These are phyloP conservation scores for Heloderma charlesbogerti DNA, from an alignment of 2,113 vertebrate genomes.

Conservation along the genomic window DNA sequence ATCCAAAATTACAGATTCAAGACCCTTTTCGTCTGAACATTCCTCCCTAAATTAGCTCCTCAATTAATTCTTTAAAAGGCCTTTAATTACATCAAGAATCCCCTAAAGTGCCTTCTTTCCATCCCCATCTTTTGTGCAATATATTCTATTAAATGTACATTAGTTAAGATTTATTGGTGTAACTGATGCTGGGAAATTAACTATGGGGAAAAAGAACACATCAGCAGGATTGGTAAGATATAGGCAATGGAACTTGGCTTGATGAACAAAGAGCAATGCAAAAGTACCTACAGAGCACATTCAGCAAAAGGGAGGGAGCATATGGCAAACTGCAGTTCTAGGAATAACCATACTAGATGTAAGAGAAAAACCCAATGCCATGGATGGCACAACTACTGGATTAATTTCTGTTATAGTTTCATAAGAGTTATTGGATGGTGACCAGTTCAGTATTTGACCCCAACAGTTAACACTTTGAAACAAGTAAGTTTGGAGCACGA, in stretches of 20 bases:
- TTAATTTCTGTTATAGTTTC: slow-evolving; percentile 20
- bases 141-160: slow-evolving; percentile 36
- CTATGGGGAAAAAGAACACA: slow-evolving; percentile 43
- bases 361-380: fast-evolving
- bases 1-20: slow-evolving; percentile 39
- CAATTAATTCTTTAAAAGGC: slow-evolving; percentile 44
- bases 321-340: background rate
- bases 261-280: slow-evolving; percentile 42
- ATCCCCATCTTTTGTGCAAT: slow-evolving; percentile 23
- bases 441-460: background rate
- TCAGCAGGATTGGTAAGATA: slow-evolving; percentile 4
- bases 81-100: slow-evolving; percentile 49
- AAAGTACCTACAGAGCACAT: background rate
- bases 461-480: background rate
- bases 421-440: slow-evolving; percentile 26
- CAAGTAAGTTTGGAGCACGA: background rate
- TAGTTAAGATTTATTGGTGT: slow-evolving; percentile 28
- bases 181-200: slow-evolving; percentile 46
- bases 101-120: slow-evolving; percentile 24
- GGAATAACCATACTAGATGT: background rate
- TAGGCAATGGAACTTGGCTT: slow-evolving; percentile 48
- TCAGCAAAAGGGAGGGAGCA: background rate
- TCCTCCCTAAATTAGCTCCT: slow-evolving; percentile 43
- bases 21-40: slow-evolving; percentile 18
- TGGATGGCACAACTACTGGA: background rate